Conservation (phyloP, 2,113 vertebrate species). For the Tyto alba region DNA sequence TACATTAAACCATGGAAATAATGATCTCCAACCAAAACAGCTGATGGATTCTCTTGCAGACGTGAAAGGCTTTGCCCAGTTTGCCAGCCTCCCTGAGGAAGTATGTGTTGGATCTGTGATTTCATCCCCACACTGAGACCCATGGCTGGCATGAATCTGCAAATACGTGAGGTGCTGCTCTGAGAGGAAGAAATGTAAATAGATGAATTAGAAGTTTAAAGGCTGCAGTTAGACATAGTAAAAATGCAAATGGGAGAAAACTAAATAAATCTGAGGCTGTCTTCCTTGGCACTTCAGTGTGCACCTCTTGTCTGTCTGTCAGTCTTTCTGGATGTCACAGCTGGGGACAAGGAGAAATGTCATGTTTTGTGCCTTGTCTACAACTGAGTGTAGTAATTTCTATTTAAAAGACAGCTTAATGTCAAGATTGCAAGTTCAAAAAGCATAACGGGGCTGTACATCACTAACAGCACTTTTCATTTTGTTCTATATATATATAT, state of each 20-base stretch:
- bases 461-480: background rate
- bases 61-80: background rate
- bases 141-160: background rate
- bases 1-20: background rate
- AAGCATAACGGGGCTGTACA: background rate
- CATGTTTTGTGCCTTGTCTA: background rate
- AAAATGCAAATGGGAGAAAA: background rate
- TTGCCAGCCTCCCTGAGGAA: fast-evolving
- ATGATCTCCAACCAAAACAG: background rate
- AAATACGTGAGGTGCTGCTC: background rate
- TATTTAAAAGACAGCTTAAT: background rate
- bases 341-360: background rate
- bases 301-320: background rate
- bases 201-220: background rate
- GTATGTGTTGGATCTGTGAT: fast-evolving
- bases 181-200: too few species aligned
- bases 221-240: background rate
- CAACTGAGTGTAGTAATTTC: background rate
- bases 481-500: background rate
- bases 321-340: background rate
- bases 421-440: background rate
- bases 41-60: background rate
- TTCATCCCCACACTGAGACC: background rate
- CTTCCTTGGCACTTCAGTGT: background rate
- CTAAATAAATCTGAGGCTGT: background rate